Base-by-base conservation (phyloP, 2,113 vertebrate genomes). In the Gopherus flavomarginatus region DNA sequence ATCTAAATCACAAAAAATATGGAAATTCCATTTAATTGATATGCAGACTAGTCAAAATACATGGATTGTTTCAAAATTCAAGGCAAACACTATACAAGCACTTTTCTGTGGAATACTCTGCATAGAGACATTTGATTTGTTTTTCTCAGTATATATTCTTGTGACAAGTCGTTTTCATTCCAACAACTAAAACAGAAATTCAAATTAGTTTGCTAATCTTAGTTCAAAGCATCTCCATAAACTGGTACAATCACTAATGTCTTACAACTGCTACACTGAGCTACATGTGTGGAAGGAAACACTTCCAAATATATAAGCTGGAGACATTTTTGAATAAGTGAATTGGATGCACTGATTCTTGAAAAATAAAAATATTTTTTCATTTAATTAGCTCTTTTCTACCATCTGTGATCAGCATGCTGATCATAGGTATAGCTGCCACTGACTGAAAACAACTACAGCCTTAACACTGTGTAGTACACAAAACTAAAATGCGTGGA, bases 71-170 rank as follows among this genome's bases (percentile, higher is more conserved):
- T 83, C 72, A 50, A 86, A 95, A 90, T 77, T 50, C 59, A 83
- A 77, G 35, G 31, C 27, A 86, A 13, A 38, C 27, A 83, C 69
- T 92, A 85, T 83, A 57, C 9, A 94, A 87, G 17, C 17, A 84
- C 16, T 42, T 49, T 3, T 42, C 83, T 86, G 26, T 86, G 21
- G 95, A 86, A 90, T 54, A 72, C 10, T 79, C 2, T 3, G 27
- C 35, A 52, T 65, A 81, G 9, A 62, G 49, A 22, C 10, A 79
- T 81, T 89, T 69, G 12, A 21, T 57, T 94, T 92, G 6, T 21
- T 96, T 97, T 94, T 78, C 57, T n/a, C 38, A 75, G 21, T 47
- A 44, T 3, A 85, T 11, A 7, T 89, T 91, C 59, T 81, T 93
- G 53, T 21, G 35, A 85, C 65, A 95, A 69, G 31, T 53, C 8